A percentile compares a stretch with the other conserved stretches of the same genome.
Evolutionary conservation across 2,113 vertebrate species (phyloP).

Genomic region (Pogonocichla stellata): DNA sequence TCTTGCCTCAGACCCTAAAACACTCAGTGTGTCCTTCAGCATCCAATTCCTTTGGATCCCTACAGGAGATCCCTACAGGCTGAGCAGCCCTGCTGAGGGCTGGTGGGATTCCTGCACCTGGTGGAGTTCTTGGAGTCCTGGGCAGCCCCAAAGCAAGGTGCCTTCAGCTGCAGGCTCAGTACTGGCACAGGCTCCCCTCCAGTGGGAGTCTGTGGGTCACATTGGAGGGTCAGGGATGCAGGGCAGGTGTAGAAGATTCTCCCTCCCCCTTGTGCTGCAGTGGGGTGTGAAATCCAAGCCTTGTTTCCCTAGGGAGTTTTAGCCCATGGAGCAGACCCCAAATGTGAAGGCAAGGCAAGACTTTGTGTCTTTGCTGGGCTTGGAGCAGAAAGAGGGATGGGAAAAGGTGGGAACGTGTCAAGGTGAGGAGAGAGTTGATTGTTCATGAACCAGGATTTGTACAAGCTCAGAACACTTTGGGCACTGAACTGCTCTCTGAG

Average conservation of each 20-base stretch:
- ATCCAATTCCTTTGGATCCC: not conserved
- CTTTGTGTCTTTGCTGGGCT: not conserved
- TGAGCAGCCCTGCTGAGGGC: not conserved
- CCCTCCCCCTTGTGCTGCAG: too few species aligned
- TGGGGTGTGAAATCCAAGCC: not conserved
- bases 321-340: accelerated
- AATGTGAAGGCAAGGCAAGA: not conserved
- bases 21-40: not conserved
- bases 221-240: not conserved
- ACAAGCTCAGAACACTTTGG: not conserved
- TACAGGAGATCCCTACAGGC: not conserved
- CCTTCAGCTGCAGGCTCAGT: not conserved
- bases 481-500: not conserved
- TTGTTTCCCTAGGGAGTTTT: not conserved
- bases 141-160: not conserved
- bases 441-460: not conserved
- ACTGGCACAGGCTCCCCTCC: not conserved
- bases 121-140: not conserved
- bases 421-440: not conserved
- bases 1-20: not conserved
- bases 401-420: not conserved
- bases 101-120: not conserved
- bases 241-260: not conserved
- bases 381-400: not conserved
- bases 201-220: not conserved